Conservation (phyloP, 2,888 invertebrate genomes). For the Brachypalpus laphriformis region DNA sequence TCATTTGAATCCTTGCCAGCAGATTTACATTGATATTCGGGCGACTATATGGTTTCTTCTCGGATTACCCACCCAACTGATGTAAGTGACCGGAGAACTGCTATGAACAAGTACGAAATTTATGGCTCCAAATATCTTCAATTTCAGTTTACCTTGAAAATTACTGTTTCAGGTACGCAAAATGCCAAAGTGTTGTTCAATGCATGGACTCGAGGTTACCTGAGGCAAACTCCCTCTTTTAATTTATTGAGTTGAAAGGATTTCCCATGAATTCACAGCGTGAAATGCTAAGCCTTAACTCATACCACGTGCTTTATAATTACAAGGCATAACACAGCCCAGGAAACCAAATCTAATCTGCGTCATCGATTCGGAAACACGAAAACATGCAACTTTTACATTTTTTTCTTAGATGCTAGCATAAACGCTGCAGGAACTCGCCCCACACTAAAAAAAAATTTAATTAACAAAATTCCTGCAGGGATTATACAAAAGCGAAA, state of each 20-base stretch:
- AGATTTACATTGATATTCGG: not conserved
- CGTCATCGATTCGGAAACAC: not conserved
- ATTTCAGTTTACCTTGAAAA: constrained; percentile 1
- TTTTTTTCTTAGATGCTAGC: not conserved
- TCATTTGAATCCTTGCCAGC: not conserved
- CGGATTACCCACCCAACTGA: not conserved
- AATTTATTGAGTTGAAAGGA: not conserved
- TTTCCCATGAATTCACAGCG: not conserved
- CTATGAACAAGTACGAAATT: not conserved
- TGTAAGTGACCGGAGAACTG: not conserved
- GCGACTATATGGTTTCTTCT: not conserved
- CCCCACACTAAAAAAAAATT: not conserved
- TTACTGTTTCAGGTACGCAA: not conserved
- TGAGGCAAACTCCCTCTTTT: not conserved
- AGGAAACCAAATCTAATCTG: not conserved
- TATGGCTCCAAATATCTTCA: not conserved
- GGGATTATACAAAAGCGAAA: not conserved
- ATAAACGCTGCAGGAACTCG: not conserved
- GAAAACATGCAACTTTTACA: not conserved
- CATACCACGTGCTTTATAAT: not conserved
- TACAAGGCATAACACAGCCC: not conserved
- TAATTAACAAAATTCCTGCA: constrained; percentile 20
- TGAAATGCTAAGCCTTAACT: not conserved
- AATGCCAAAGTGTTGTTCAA: not conserved
- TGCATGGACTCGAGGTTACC: not conserved